Percentiles rank a stretch among this genome's conserved stretches.
phyloP scores from a whole-genome alignment of 2,888 invertebrate genomes.

The Melanargia galathea region DNA sequence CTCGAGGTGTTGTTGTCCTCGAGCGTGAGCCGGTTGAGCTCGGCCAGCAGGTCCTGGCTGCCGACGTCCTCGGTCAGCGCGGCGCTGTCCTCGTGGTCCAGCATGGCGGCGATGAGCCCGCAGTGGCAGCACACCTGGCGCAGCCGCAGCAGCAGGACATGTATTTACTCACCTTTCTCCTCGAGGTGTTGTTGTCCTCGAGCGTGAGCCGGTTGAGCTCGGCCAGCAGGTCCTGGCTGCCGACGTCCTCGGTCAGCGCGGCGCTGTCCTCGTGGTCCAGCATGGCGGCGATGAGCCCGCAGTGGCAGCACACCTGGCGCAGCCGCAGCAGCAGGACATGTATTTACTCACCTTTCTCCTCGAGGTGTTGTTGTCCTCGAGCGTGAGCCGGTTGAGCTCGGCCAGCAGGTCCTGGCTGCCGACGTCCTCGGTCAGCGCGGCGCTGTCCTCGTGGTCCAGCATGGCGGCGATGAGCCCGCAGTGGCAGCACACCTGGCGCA shows the following conservation, averaged over 20 bases:
- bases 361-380: slow-evolving; percentile 59
- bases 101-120: no score
- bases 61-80: no score
- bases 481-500: slow-evolving; percentile 95
- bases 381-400: slow-evolving; percentile 84
- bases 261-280: slow-evolving; percentile 56
- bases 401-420: slow-evolving; percentile 83
- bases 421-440: slow-evolving; percentile 48
- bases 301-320: slow-evolving; percentile 95
- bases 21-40: slow-evolving; percentile 80
- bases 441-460: slow-evolving; percentile 66
- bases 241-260: slow-evolving; percentile 51
- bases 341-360: slow-evolving; percentile 49
- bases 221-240: slow-evolving; percentile 83
- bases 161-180: slow-evolving; percentile 55
- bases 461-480: slow-evolving; percentile 88
- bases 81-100: no score
- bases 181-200: slow-evolving; percentile 66
- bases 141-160: no score
- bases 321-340: slow-evolving; percentile 91
- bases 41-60: no score
- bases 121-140: no score
- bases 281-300: slow-evolving; percentile 88
- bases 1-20: slow-evolving; percentile 55
- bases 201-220: slow-evolving; percentile 85